A percentile compares a stretch with the other conserved stretches of the same genome.
These are phyloP conservation scores for Xyliphius kryptos DNA, from an alignment of 2,113 vertebrate species.

Conservation along the genomic window DNA sequence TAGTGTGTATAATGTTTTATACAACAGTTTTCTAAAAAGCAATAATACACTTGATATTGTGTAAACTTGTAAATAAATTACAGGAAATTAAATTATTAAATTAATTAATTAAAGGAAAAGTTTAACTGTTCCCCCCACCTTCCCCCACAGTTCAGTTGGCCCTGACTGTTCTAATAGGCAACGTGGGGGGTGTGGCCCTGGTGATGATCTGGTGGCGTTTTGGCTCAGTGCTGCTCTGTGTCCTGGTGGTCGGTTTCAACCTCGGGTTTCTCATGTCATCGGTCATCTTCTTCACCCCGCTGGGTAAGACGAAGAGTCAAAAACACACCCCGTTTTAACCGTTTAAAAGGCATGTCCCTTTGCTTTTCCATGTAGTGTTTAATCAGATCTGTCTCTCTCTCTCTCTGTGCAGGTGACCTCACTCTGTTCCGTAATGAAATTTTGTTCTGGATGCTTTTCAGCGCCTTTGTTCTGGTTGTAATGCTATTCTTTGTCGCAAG, in stretches of 20 bases:
- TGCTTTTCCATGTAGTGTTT: background rate
- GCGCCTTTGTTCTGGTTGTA: constrained; percentile 65
- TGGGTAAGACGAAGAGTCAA: constrained; percentile 68
- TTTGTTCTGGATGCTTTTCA: constrained; percentile 86
- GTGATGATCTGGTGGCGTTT: constrained; percentile 87
- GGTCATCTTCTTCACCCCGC: constrained; percentile 73
- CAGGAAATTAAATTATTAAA: too few species aligned
- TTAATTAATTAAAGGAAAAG: too few species aligned
- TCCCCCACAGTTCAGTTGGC: constrained; percentile 66
- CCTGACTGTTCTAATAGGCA: constrained; percentile 70
- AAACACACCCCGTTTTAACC: too few species aligned
- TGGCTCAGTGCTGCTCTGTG: constrained; percentile 70
- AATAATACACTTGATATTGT: too few species aligned
- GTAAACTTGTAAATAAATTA: too few species aligned
- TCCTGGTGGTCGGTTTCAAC: constrained; percentile 75
- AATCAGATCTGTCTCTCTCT: background rate
- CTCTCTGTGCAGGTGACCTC: constrained; percentile 67
- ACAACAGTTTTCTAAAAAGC: too few species aligned
- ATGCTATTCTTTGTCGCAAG: constrained; percentile 77
- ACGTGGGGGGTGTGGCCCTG: constrained; percentile 72
- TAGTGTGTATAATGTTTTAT: too few species aligned
- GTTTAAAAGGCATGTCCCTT: background rate
- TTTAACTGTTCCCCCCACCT: too few species aligned
- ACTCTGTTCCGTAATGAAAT: constrained; percentile 68
- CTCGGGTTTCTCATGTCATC: constrained; percentile 79